Percentiles rank a stretch among this genome's conserved stretches.
Conservation (phyloP, 1,140 invertebrate genomes). For the Trachymyrmex cornetzi region DNA sequence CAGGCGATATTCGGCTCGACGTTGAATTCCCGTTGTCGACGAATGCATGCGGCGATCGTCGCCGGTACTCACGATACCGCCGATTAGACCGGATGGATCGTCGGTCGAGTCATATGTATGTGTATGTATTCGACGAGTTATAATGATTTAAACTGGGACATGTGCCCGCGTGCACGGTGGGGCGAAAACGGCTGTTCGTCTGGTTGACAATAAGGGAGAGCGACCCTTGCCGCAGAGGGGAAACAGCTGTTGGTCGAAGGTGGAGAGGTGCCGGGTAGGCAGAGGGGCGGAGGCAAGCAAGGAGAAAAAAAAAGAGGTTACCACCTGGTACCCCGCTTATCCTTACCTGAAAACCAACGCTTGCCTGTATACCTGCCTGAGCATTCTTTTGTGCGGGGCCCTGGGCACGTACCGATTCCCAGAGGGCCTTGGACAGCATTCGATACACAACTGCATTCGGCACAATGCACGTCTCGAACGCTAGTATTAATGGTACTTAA, state of each 20-base stretch:
- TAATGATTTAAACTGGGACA: slow-evolving; percentile 81
- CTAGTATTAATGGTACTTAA: slow-evolving; percentile 15
- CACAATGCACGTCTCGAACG: slow-evolving; percentile 38
- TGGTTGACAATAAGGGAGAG: slow-evolving; percentile 83
- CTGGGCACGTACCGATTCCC: slow-evolving; percentile 69
- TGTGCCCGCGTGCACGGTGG: slow-evolving; percentile 70
- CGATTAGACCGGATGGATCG: slow-evolving; percentile 69
- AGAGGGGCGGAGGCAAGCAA: slow-evolving; percentile 69
- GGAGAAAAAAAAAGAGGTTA: slow-evolving; percentile 82
- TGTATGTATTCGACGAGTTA: slow-evolving; percentile 71
- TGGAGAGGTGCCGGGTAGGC: slow-evolving; percentile 69
- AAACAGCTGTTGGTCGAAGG: slow-evolving; percentile 85
- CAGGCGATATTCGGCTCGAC: slow-evolving; percentile 6
- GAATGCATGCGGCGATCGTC: not conserved
- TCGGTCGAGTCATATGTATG: slow-evolving; percentile 55
- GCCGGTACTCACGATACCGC: slow-evolving; percentile 8
- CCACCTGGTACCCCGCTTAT: slow-evolving; percentile 86
- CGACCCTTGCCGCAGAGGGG: slow-evolving; percentile 79
- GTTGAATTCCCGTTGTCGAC: slow-evolving; percentile 58
- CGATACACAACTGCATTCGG: slow-evolving; percentile 63
- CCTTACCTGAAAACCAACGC: slow-evolving; percentile 82
- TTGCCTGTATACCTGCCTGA: slow-evolving; percentile 77
- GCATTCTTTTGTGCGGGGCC: slow-evolving; percentile 80
- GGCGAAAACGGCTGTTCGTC: slow-evolving; percentile 58
- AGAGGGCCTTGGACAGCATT: slow-evolving; percentile 41